Conservation (phyloP, 2,888 invertebrate genomes). For the Drosophila algonquin region DNA sequence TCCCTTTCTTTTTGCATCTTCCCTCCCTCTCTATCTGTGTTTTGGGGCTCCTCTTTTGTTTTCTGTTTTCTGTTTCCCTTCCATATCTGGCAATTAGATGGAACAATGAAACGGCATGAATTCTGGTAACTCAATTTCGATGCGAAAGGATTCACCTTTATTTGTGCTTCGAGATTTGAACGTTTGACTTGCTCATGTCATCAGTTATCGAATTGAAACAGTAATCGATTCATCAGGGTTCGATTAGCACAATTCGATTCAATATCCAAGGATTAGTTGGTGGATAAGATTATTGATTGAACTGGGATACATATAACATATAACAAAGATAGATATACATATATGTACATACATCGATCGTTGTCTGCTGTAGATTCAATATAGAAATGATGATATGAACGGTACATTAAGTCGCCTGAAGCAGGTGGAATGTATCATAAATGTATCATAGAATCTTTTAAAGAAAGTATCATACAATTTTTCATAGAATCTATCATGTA, state of each 20-base stretch:
- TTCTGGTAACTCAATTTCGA: constrained; percentile 4
- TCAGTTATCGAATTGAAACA: background rate
- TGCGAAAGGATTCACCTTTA: background rate
- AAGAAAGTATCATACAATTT: no score
- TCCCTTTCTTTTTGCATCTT: background rate
- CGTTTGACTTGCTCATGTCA: background rate
- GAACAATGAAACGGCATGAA: background rate
- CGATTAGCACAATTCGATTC: background rate
- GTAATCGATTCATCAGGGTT: background rate
- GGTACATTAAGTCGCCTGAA: no score
- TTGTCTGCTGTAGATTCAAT: no score
- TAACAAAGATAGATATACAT: no score
- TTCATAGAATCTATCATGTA: no score
- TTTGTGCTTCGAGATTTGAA: no score
- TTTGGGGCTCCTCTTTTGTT: background rate
- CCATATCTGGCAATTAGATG: constrained; percentile 14
- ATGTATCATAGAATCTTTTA: no score
- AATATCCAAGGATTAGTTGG: background rate
- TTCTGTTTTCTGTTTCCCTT: constrained; percentile 1
- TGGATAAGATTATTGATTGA: no score
- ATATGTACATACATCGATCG: no score
- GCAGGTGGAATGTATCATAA: no score
- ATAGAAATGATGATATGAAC: no score
- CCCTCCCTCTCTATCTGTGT: constrained; percentile 6
- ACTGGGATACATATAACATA: no score